Evolutionary conservation across 2,797 vertebrate species (phyloP), one percentile per base, ranked within the genome.

Genomic region (Aplochiton taeniatus): DNA sequence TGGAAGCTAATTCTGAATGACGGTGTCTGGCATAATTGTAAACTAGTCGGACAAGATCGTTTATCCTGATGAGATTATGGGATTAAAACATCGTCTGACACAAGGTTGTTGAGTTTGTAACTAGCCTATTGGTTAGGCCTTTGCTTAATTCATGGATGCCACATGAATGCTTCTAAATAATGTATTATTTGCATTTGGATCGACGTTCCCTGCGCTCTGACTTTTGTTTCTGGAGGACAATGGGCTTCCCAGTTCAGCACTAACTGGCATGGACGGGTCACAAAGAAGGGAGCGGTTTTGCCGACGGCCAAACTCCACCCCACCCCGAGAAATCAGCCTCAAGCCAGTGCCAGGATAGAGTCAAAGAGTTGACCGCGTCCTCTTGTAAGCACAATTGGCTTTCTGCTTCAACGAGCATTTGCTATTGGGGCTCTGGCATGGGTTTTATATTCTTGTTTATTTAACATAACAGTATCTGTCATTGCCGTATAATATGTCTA

Each of bases 101-200:
- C 54, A 56, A 42, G 31, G 31, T 31, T 42, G 42, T 31, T 14
- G 13, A 56, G 31, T 31, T 31, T 31, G 20, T 14, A 20, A 12
- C n/a, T 31, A 13, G 13, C 11, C 12, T 12, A 55, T 55, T 18
- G 20, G 20, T 55, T 56, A 56, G 54, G 13, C 20, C 13, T n/a
- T n/a, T 31, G 53, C 13, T 31, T 19, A 0, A 4, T 14, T 42
- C 9, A 56, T 19, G 41, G 13, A 41, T 8, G 54, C 20, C 53
- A 9, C 4, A 55, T 48, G 11, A 48, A 44, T 58, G 7, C 56
- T 43, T 58, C 14, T 85, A 18, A 81, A 87, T 84, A 67, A 87
- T 81, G 73, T 0, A 85, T 70, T 17, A 17, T 65, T 65, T 4
- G 4, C 64, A 44, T 58, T 1, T 56, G 47, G 68, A 77, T 83